Evolutionary conservation across 92 coral and sea anemone species (phyloP).

Genomic region (Isaurus tuberculatus): DNA sequence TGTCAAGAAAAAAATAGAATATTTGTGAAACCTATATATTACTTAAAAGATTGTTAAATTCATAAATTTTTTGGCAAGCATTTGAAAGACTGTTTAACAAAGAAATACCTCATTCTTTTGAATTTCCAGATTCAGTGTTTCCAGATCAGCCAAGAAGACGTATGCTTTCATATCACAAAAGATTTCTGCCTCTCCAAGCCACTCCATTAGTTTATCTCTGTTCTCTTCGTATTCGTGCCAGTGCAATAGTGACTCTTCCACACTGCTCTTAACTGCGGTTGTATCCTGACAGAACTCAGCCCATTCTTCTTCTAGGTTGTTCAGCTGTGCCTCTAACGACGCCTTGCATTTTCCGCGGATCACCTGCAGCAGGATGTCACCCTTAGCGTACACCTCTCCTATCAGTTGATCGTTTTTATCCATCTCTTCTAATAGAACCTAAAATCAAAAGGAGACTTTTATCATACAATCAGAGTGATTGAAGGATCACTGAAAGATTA

Average conservation of each 20-base stretch:
- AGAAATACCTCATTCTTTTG: conserved; percentile 68
- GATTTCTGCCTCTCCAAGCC: conserved; percentile 74
- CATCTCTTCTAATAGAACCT: conserved; percentile 97
- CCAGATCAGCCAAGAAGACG: conserved; percentile 67
- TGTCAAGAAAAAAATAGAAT: neutral
- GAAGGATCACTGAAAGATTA: too few relatives aligned
- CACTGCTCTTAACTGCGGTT: conserved; percentile 65
- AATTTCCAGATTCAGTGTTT: conserved; percentile 61
- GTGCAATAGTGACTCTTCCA: conserved; percentile 80
- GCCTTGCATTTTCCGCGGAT: conserved; percentile 79
- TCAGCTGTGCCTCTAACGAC: conserved; percentile 83
- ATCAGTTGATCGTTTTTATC: conserved; percentile 92
- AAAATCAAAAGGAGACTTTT: neutral
- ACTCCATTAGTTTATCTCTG: conserved; percentile 77
- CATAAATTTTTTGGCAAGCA: neutral
- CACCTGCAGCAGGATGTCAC: conserved; percentile 88
- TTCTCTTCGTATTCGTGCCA: conserved; percentile 92
- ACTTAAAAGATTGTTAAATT: neutral
- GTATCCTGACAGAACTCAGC: conserved; percentile 96
- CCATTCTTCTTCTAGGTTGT: conserved; percentile 93
- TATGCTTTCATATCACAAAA: conserved; percentile 43
- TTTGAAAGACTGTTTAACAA: neutral
- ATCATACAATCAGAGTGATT: too few relatives aligned
- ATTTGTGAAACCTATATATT: neutral
- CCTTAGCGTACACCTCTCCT: conserved; percentile 93